Evolutionary conservation across 1,140 invertebrate species (phyloP).

Genomic region (Drosophila ohnishii): DNA sequence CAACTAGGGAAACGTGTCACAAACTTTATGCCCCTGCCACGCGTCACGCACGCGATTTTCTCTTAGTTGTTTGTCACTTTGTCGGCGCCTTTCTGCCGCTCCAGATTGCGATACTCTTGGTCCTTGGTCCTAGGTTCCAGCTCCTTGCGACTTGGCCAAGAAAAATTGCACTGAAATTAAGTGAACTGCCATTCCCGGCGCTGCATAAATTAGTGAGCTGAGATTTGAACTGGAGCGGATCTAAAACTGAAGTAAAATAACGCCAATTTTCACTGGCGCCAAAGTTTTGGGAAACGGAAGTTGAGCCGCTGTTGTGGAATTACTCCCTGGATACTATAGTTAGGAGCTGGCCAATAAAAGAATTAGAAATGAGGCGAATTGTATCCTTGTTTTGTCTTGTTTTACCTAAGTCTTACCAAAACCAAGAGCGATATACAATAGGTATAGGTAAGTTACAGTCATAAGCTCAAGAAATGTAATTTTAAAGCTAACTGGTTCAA

Average conservation of each 20-base stretch:
- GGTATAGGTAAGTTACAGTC: not conserved
- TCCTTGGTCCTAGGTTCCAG: not conserved
- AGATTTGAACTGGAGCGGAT: slow-evolving; percentile 53
- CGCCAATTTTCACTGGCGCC: slow-evolving; percentile 10
- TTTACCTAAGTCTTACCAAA: not conserved
- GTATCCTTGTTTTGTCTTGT: not conserved
- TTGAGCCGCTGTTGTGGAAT: not conserved
- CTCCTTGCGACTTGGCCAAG: slow-evolving; percentile 45
- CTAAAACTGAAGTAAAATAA: slow-evolving; percentile 21
- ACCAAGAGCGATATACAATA: not conserved
- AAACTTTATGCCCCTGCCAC: slow-evolving; percentile 78
- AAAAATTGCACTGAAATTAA: slow-evolving; percentile 72
- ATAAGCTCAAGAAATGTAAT: not conserved
- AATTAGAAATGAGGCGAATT: not conserved
- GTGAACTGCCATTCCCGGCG: slow-evolving; percentile 59
- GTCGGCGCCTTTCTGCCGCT: slow-evolving; percentile 40
- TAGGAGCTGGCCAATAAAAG: not conserved
- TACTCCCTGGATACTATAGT: not conserved
- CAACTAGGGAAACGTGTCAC: slow-evolving; percentile 79
- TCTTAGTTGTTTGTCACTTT: slow-evolving; percentile 80
- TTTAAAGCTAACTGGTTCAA: not conserved
- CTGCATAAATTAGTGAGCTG: slow-evolving; percentile 64
- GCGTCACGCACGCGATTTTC: slow-evolving; percentile 80
- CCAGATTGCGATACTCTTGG: slow-evolving; percentile 5
- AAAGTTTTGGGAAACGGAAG: slow-evolving; percentile 26